Conservation (phyloP, 2,113 vertebrate species). For the Lepisosteus oculatus region DNA sequence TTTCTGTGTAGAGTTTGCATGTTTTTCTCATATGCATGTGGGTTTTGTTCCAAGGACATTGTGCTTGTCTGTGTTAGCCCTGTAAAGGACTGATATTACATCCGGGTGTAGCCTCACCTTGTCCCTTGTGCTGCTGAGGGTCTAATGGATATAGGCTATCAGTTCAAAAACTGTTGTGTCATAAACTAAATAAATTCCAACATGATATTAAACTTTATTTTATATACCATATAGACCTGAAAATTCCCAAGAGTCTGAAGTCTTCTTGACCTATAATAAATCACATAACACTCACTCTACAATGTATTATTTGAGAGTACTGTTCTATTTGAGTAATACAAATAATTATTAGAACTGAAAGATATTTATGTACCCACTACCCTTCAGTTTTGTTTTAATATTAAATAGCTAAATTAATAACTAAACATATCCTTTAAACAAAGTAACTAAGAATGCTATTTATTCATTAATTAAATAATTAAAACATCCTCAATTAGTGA, state of each 20-base stretch:
- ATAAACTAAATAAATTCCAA: constrained; percentile 51
- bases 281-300: constrained; percentile 61
- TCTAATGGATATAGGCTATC: constrained; percentile 39
- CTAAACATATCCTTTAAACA: neutral
- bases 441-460: neutral
- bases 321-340: constrained; percentile 27
- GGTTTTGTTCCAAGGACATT: too few relatives aligned
- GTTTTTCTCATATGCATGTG: neutral
- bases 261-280: constrained; percentile 63
- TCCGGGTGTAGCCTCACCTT: constrained; percentile 8
- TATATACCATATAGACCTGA: constrained; percentile 37
- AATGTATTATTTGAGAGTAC: constrained; percentile 61
- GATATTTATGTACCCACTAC: constrained; percentile 40
- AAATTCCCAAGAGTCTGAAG: constrained; percentile 47
- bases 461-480: too few relatives aligned
- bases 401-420: constrained; percentile 24
- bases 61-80: too few relatives aligned
- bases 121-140: constrained; percentile 1
- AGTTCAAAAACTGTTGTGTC: constrained; percentile 50
- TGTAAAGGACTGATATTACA: neutral
- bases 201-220: constrained; percentile 59
- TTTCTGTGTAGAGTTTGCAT: too few relatives aligned
- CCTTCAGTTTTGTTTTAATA: neutral
- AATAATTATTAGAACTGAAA: constrained; percentile 20
- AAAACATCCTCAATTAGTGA: too few relatives aligned